Percentiles rank a stretch among this genome's conserved stretches.
phyloP scores from a whole-genome alignment of 2,113 vertebrate genomes.

The Carassius auratus region DNA sequence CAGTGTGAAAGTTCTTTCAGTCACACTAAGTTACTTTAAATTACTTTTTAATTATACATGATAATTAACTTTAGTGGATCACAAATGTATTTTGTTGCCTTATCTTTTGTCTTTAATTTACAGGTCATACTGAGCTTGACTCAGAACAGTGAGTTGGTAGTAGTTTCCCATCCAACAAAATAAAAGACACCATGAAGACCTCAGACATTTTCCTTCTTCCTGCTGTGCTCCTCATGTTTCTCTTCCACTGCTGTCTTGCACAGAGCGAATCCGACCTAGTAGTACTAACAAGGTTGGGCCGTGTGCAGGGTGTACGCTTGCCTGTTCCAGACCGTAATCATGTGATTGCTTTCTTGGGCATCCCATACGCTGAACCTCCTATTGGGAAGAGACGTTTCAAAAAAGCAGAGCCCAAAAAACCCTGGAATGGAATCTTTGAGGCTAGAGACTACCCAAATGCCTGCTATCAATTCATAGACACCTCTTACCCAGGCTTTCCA shows the following conservation, averaged over 20 bases:
- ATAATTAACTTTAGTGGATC: neutral
- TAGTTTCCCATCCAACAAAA: slow-evolving; percentile 38
- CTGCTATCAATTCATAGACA: slow-evolving; percentile 87
- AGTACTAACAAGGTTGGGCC: slow-evolving; percentile 76
- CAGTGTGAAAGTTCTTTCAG: neutral
- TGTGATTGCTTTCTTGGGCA: slow-evolving; percentile 84
- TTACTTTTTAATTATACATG: neutral
- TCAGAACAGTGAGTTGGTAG: slow-evolving; percentile 53
- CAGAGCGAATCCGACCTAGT: slow-evolving; percentile 76
- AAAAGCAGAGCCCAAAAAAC: slow-evolving; percentile 77
- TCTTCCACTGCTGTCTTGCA: slow-evolving; percentile 59
- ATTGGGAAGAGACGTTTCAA: slow-evolving; percentile 82
- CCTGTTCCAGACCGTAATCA: slow-evolving; percentile 70
- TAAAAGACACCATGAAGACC: slow-evolving; percentile 63
- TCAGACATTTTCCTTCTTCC: slow-evolving; percentile 58
- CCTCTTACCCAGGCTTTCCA: slow-evolving; percentile 82
- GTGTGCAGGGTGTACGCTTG: slow-evolving; percentile 76
- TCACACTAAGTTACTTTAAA: neutral
- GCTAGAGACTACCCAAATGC: slow-evolving; percentile 78
- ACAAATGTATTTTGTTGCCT: neutral
- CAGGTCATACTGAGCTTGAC: slow-evolving; percentile 62
- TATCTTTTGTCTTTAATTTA: slow-evolving; percentile 36
- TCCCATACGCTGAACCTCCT: slow-evolving; percentile 87
- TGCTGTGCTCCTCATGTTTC: slow-evolving; percentile 57
- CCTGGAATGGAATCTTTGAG: slow-evolving; percentile 78